Percentiles rank a stretch among this genome's conserved stretches.
Evolutionary conservation across 2,888 invertebrate species (phyloP).

Genomic region (Cecidostiba fungosa): DNA sequence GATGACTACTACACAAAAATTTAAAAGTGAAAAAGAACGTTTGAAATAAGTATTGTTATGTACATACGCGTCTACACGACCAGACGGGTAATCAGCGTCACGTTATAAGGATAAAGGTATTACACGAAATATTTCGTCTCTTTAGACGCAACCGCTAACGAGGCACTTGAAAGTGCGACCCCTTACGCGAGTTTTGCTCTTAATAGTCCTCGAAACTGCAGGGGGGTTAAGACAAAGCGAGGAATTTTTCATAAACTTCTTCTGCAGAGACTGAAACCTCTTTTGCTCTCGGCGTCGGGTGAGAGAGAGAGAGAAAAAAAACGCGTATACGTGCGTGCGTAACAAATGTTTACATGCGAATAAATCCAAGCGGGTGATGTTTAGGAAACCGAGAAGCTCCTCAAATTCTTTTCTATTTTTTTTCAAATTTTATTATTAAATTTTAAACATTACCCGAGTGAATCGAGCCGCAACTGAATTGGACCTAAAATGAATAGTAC

Average conservation of each 20-base stretch:
- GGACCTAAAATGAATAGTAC: too few species aligned
- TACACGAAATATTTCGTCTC: constrained; percentile 49
- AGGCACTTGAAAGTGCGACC: constrained; percentile 34
- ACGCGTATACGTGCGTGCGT: neutral
- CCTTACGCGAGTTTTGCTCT: constrained; percentile 34
- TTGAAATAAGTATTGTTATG: neutral
- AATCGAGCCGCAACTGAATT: too few species aligned
- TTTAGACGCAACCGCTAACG: constrained; percentile 50
- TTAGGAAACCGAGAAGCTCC: too few species aligned
- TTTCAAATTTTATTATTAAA: too few species aligned
- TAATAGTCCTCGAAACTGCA: constrained; percentile 52
- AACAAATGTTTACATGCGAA: neutral
- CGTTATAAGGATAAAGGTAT: constrained; percentile 13
- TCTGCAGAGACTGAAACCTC: neutral
- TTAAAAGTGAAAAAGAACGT: neutral
- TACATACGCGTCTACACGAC: neutral
- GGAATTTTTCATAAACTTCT: constrained; percentile 51
- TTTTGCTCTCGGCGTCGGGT: neutral
- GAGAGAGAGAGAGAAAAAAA: neutral
- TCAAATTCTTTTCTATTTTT: too few species aligned
- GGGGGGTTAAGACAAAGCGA: constrained; percentile 52
- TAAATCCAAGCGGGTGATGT: neutral
- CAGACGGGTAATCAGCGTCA: constrained; percentile 23
- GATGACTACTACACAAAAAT: too few species aligned
- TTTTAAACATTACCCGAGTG: too few species aligned